These are phyloP conservation scores for Drosophila lacertosa DNA, from an alignment of 1,140 invertebrate species.

Conservation along the genomic window DNA sequence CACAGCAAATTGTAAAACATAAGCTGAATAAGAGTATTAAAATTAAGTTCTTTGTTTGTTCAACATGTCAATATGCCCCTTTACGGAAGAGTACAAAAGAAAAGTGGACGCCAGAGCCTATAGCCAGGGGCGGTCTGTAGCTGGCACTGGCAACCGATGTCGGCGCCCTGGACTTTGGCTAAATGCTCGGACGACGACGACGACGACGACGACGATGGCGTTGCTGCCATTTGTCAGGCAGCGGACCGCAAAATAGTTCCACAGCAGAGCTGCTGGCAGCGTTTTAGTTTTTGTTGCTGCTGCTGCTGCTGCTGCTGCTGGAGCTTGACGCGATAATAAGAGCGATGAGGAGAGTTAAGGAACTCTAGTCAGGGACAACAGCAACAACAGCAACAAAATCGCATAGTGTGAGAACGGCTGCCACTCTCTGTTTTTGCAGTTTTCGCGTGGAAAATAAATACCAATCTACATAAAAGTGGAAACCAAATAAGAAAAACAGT, in stretches of 20 bases:
- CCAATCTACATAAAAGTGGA: conserved; percentile 82
- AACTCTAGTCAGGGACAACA: conserved; percentile 48
- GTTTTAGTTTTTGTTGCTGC: conserved; percentile 46
- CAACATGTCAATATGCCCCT: neutral
- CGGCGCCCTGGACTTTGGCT: conserved; percentile 67
- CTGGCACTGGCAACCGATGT: conserved; percentile 47
- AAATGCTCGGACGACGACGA: conserved; percentile 54
- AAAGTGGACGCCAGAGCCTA: conserved; percentile 37
- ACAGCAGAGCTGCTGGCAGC: conserved; percentile 42
- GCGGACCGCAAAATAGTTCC: conserved; percentile 78
- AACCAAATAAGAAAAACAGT: conserved; percentile 78
- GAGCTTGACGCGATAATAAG: conserved; percentile 79
- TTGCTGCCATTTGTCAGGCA: conserved; percentile 80
- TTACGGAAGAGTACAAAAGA: conserved; percentile 24
- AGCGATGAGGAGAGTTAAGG: conserved; percentile 73
- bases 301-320: conserved; percentile 28
- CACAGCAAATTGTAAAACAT: neutral
- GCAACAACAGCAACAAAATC: conserved; percentile 25
- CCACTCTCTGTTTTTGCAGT: conserved; percentile 38
- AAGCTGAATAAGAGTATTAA: neutral
- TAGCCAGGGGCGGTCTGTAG: conserved; percentile 31
- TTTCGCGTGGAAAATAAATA: conserved; percentile 81
- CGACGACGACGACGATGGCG: conserved; percentile 51
- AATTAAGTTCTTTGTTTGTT: too few relatives aligned
- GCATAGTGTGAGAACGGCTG: conserved; percentile 70